Percentiles rank a stretch among this genome's conserved stretches.
Conservation (phyloP, 2,888 invertebrate species). For the Azorinus chamasolen region DNA sequence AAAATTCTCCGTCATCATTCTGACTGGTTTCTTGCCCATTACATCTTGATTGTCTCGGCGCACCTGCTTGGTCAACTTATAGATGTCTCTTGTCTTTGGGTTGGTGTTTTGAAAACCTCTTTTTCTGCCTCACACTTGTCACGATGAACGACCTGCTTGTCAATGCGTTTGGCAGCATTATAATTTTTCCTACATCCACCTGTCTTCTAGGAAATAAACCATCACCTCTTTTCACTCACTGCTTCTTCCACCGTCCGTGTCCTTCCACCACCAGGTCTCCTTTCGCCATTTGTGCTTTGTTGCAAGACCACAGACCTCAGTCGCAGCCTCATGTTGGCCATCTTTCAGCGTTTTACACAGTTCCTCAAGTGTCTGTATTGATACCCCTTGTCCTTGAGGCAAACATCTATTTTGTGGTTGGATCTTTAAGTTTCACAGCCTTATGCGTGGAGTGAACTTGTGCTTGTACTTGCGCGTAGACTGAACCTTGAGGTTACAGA, state of each 20-base stretch:
- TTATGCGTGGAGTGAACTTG: constrained; percentile 6
- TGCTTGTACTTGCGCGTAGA: too few relatives aligned
- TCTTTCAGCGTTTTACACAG: constrained; percentile 1
- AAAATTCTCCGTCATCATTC: neutral
- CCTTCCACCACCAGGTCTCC: constrained; percentile 10
- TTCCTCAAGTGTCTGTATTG: neutral
- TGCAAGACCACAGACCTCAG: neutral
- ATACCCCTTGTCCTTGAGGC: neutral
- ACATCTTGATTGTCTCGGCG: too few relatives aligned
- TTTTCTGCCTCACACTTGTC: neutral
- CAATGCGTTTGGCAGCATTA: too few relatives aligned
- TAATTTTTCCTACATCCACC: constrained; percentile 2
- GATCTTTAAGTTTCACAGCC: constrained; percentile 11
- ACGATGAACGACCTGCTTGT: too few relatives aligned
- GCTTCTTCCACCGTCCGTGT: neutral
- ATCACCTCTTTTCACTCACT: constrained; percentile 2
- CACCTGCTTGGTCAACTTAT: too few relatives aligned
- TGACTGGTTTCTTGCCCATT: neutral
- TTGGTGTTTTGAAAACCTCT: neutral
- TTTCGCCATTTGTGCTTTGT: neutral
- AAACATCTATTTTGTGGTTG: constrained; percentile 5
- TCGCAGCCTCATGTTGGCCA: neutral
- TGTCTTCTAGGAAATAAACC: neutral
- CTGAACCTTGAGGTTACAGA: too few relatives aligned
- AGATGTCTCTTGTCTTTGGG: constrained; percentile 16